Percentiles rank a stretch among this genome's conserved stretches.
phyloP scores from a whole-genome alignment of 53 echinoderm and acorn worm species.

The Paracentrotus lividus region DNA sequence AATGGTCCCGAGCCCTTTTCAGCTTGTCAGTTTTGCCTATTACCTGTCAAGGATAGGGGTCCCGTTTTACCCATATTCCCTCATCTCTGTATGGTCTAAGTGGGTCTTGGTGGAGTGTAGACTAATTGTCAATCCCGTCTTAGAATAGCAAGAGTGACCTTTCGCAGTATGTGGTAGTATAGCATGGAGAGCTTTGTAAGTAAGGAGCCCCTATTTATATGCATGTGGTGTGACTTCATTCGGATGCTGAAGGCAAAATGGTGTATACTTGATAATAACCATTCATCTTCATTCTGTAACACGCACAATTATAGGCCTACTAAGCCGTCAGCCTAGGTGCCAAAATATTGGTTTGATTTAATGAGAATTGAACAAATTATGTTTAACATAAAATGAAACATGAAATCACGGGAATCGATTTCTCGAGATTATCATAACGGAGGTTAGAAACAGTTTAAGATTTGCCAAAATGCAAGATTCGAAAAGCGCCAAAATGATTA shows the following conservation, averaged over 20 bases:
- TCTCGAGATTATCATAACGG: too few relatives aligned
- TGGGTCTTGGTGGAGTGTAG: slow-evolving; percentile 15
- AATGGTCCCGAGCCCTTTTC: too few relatives aligned
- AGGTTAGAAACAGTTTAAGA: too few relatives aligned
- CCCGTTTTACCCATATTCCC: too few relatives aligned
- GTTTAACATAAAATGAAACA: too few relatives aligned
- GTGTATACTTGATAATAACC: background rate
- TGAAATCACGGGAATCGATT: too few relatives aligned
- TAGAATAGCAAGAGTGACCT: slow-evolving; percentile 43
- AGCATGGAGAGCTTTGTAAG: background rate
- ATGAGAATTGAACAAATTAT: too few relatives aligned
- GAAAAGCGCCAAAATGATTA: too few relatives aligned
- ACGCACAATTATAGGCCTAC: background rate
- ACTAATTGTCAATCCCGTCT: slow-evolving; percentile 26
- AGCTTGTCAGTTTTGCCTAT: too few relatives aligned
- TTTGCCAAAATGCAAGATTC: too few relatives aligned
- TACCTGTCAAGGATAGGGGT: too few relatives aligned
- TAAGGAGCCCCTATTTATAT: background rate
- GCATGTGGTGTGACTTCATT: slow-evolving; percentile 1
- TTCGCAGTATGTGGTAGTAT: slow-evolving; percentile 27
- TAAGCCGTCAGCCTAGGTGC: background rate
- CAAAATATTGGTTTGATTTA: too few relatives aligned
- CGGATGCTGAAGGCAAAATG: background rate
- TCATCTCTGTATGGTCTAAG: background rate
- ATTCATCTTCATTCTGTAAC: background rate